Percentiles rank a stretch among this genome's conserved stretches.
These are phyloP conservation scores for Drosophila subquinaria DNA, from an alignment of 2,888 invertebrate species.

Conservation along the genomic window DNA sequence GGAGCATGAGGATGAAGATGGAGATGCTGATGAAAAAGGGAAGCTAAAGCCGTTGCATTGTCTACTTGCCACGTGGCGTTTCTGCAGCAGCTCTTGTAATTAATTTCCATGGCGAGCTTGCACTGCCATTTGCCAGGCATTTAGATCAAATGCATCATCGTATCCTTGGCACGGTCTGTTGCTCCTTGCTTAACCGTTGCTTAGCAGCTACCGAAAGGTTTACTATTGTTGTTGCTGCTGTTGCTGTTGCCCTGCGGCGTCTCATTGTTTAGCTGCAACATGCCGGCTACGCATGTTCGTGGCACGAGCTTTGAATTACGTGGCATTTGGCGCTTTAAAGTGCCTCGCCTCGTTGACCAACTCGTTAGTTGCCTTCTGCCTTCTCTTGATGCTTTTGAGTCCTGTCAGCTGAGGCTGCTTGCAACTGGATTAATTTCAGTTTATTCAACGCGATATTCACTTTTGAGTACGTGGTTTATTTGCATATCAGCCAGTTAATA, in stretches of 20 bases:
- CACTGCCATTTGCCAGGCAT: conserved; percentile 53
- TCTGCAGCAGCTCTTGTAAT: conserved; percentile 54
- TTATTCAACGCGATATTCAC: conserved; percentile 21
- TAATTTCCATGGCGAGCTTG: conserved; percentile 60
- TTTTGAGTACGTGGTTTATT: conserved; percentile 4
- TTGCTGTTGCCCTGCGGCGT: conserved; percentile 60
- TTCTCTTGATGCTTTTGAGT: conserved; percentile 41
- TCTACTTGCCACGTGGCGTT: conserved; percentile 38
- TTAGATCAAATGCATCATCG: conserved; percentile 73
- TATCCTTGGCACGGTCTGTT: conserved; percentile 9
- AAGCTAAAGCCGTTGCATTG: conserved; percentile 46
- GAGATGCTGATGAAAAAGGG: conserved; percentile 1
- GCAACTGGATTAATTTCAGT: not conserved
- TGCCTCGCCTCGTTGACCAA: conserved; percentile 21
- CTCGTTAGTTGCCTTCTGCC: conserved; percentile 23
- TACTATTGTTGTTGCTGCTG: conserved; percentile 18
- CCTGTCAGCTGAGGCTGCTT: conserved; percentile 18
- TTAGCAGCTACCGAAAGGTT: conserved; percentile 49
- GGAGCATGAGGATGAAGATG: too few species aligned
- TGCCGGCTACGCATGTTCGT: conserved; percentile 66
- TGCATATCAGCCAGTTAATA: conserved; percentile 25
- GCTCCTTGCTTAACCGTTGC: conserved; percentile 47
- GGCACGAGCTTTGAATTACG: conserved; percentile 58
- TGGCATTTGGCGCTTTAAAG: conserved; percentile 49
- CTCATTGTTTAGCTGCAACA: conserved; percentile 68